Percentiles rank a stretch among this genome's conserved stretches.
These are phyloP conservation scores for Cherax quadricarinatus DNA, from an alignment of 1,140 invertebrate species.

Conservation along the genomic window DNA sequence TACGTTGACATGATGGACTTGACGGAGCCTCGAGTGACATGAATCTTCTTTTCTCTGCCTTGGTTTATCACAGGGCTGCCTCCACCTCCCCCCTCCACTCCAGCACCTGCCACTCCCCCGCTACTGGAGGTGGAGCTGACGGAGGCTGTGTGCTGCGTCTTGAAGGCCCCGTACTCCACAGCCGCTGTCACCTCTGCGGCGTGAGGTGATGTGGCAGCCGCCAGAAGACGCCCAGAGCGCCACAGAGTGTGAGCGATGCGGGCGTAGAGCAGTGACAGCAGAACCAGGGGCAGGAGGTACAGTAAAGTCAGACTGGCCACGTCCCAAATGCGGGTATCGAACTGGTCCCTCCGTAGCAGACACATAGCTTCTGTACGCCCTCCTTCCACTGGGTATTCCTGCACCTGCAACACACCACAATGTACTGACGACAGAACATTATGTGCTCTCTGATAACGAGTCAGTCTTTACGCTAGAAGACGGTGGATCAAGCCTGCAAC, in stretches of 20 bases:
- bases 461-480: too few species aligned
- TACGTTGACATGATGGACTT: slow-evolving; percentile 56
- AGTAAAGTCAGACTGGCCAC: slow-evolving; percentile 74
- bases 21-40: slow-evolving; percentile 48
- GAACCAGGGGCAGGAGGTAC: slow-evolving; percentile 74
- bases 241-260: slow-evolving; percentile 75
- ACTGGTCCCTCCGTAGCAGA: slow-evolving; percentile 73
- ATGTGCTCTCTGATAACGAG: neutral
- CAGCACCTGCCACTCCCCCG: neutral
- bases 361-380: slow-evolving; percentile 73
- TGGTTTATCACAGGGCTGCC: neutral
- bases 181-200: slow-evolving; percentile 22
- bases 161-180: slow-evolving; percentile 56
- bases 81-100: neutral
- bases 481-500: too few species aligned
- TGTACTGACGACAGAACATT: too few species aligned
- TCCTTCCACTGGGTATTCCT: slow-evolving; percentile 70
- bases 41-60: neutral
- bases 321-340: slow-evolving; percentile 75
- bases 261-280: slow-evolving; percentile 74
- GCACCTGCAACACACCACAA: slow-evolving; percentile 35
- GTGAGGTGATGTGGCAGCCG: slow-evolving; percentile 54
- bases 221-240: slow-evolving; percentile 61
- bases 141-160: slow-evolving; percentile 57
- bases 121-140: slow-evolving; percentile 57